Evolutionary conservation across 2,797 vertebrate species (phyloP).

Genomic region (Cichlasoma orientale): DNA sequence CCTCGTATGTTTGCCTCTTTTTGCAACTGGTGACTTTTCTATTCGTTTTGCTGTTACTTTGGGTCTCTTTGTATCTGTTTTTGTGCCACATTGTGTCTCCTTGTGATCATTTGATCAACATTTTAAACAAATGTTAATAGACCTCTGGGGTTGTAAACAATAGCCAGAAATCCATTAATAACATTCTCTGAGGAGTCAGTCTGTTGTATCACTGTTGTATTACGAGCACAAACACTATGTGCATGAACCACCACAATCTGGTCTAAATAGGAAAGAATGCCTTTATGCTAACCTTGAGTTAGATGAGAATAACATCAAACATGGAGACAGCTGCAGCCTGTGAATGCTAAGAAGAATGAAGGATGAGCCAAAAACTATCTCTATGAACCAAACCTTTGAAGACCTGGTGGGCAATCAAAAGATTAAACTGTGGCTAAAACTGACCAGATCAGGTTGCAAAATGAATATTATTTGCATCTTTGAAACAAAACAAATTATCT

Average conservation of each 20-base stretch:
- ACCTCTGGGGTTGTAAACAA: not conserved
- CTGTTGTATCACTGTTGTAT: not conserved
- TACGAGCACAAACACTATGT: not conserved
- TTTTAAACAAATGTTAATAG: not conserved
- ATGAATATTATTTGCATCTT: not conserved
- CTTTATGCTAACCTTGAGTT: not conserved
- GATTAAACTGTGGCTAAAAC: not conserved
- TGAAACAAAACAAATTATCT: not conserved
- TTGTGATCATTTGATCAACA: not conserved
- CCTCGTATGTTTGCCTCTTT: rapidly evolving
- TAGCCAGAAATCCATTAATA: not conserved
- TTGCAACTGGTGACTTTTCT: not conserved
- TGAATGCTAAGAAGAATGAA: not conserved
- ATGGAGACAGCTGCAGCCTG: not conserved
- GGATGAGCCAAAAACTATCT: rapidly evolving
- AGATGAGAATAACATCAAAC: not conserved
- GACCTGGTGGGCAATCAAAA: too few species aligned
- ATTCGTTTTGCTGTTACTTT: not conserved
- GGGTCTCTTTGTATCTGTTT: not conserved
- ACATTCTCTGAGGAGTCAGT: not conserved
- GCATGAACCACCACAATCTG: not conserved
- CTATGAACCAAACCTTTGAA: not conserved
- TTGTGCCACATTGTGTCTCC: not conserved
- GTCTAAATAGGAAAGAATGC: not conserved
- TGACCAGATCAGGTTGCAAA: not conserved